Conservation (phyloP, 2,888 invertebrate species). For the Aspidiotus destructor region DNA sequence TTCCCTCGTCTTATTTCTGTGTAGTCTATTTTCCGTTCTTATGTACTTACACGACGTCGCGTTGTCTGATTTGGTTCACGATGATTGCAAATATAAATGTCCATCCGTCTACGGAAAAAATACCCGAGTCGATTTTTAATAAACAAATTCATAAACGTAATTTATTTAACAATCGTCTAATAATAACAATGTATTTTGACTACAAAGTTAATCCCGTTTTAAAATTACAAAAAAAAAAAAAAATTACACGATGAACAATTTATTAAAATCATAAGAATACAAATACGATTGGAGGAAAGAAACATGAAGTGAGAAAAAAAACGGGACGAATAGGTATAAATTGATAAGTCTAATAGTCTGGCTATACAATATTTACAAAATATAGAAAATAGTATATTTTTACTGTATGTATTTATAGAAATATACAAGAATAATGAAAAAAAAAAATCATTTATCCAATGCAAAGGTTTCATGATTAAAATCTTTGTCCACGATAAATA, state of each 20-base stretch:
- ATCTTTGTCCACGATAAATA: too few relatives aligned
- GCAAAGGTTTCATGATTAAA: too few relatives aligned
- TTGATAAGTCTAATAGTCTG: too few relatives aligned
- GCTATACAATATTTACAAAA: slow-evolving; percentile 17
- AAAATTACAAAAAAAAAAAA: slow-evolving; percentile 21
- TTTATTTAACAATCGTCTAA: slow-evolving; percentile 29
- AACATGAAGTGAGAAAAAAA: too few relatives aligned
- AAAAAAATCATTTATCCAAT: not conserved
- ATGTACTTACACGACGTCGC: not conserved
- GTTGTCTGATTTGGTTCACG: not conserved
- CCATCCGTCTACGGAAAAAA: not conserved
- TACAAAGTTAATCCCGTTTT: slow-evolving; percentile 30
- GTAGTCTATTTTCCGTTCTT: not conserved
- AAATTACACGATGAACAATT: slow-evolving; percentile 22
- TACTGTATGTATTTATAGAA: not conserved
- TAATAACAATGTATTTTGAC: slow-evolving; percentile 30
- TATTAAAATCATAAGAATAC: too few relatives aligned
- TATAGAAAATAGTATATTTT: not conserved
- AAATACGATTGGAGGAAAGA: too few relatives aligned
- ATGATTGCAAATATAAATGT: not conserved
- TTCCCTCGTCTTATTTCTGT: slow-evolving; percentile 17
- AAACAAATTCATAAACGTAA: slow-evolving; percentile 25
- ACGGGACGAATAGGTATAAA: too few relatives aligned
- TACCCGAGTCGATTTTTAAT: slow-evolving; percentile 1
- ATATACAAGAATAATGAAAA: not conserved